phyloP scores from a whole-genome alignment of 2,113 vertebrate species.

The Cichladusa arquata region DNA sequence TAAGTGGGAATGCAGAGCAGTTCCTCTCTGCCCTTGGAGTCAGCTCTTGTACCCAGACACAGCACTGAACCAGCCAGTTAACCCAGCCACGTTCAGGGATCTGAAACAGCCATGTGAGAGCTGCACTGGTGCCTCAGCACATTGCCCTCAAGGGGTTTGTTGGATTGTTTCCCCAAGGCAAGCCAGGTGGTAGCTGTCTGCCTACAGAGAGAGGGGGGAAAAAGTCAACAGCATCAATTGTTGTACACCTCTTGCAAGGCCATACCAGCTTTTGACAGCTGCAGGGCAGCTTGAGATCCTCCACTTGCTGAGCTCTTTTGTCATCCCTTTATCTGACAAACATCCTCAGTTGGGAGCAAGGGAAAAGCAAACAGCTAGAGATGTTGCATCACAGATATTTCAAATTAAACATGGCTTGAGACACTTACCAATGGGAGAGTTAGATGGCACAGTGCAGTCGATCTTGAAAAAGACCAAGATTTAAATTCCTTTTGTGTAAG shows the following conservation, averaged over 20 bases:
- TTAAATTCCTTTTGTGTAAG: not conserved
- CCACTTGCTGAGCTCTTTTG: not conserved
- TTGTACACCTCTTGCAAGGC: not conserved
- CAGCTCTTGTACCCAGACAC: not conserved
- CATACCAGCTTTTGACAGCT: not conserved
- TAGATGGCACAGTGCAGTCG: not conserved
- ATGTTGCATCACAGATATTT: not conserved
- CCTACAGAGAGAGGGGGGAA: rapidly evolving
- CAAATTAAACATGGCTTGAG: not conserved
- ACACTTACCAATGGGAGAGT: not conserved
- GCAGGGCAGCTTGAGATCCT: not conserved
- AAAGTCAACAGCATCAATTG: not conserved
- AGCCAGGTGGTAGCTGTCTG: not conserved
- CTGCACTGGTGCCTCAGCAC: not conserved
- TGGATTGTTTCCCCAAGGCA: not conserved
- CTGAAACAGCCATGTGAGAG: rapidly evolving
- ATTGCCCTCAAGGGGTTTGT: not conserved
- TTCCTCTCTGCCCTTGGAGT: not conserved
- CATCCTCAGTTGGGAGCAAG: rapidly evolving
- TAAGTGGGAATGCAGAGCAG: not conserved
- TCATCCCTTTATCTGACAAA: not conserved
- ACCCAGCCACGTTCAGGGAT: rapidly evolving
- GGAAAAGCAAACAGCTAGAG: not conserved
- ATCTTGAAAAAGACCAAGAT: not conserved
- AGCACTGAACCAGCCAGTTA: not conserved